phyloP scores from a whole-genome alignment of 2,797 vertebrate species.

The Karalla daura region DNA sequence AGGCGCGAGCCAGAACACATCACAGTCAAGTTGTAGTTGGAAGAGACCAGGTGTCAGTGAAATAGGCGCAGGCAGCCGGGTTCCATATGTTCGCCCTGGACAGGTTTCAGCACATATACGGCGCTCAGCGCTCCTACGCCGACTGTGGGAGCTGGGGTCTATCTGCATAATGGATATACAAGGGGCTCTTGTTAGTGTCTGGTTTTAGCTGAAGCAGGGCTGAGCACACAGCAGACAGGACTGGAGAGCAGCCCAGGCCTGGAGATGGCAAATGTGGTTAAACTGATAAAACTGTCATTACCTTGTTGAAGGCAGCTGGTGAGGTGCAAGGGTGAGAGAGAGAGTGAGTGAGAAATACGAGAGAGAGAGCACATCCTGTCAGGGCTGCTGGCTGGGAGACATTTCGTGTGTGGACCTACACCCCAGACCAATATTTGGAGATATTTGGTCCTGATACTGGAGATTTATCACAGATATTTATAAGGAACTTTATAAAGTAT shows the following conservation, averaged over 20 bases:
- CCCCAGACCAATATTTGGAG: slow-evolving; percentile 8
- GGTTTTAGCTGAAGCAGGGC: slow-evolving; percentile 54
- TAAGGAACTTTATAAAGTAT: too few relatives aligned
- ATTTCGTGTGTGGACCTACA: slow-evolving; percentile 34
- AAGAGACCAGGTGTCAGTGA: slow-evolving; percentile 47
- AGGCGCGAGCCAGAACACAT: slow-evolving; percentile 35
- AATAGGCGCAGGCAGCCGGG: slow-evolving; percentile 66
- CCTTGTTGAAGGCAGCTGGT: slow-evolving; percentile 60
- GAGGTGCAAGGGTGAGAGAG: slow-evolving; percentile 50
- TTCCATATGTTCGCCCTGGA: slow-evolving; percentile 70
- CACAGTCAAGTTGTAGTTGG: slow-evolving; percentile 47
- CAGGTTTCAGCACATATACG: slow-evolving; percentile 47
- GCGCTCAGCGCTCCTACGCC: slow-evolving; percentile 4
- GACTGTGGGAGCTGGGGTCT: slow-evolving; percentile 14
- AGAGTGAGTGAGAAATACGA: slow-evolving; percentile 35
- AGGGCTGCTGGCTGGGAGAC: slow-evolving; percentile 27
- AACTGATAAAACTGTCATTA: slow-evolving; percentile 82
- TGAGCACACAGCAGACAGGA: slow-evolving; percentile 57
- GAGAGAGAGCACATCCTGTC: slow-evolving; percentile 60
- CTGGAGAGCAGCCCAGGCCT: slow-evolving; percentile 70
- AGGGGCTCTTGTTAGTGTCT: slow-evolving; percentile 67
- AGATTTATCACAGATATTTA: neutral
- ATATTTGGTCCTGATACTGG: neutral
- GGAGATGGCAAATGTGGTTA: slow-evolving; percentile 77
- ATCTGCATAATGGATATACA: slow-evolving; percentile 64